Evolutionary conservation across 2,888 invertebrate genomes (phyloP).

Genomic region (Dioctria rufipes): DNA sequence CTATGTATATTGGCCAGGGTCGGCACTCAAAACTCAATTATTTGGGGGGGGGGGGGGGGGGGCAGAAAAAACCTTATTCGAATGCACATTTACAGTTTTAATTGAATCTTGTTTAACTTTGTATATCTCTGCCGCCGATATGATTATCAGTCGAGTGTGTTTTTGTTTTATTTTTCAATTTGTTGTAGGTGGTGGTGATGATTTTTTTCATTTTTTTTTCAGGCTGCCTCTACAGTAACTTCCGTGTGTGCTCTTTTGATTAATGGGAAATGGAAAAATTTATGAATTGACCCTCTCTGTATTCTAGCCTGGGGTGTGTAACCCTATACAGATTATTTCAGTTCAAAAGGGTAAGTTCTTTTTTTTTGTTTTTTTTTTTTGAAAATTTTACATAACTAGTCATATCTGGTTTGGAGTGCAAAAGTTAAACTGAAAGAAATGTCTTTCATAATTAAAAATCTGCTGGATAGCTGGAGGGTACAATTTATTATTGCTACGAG

Average conservation of each 20-base stretch:
- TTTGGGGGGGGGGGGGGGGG: background rate
- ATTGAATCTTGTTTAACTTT: constrained; percentile 48
- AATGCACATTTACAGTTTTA: constrained; percentile 48
- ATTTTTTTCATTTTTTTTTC: no score
- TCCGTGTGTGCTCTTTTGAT: constrained; percentile 22
- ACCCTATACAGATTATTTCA: background rate
- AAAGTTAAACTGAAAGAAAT: background rate
- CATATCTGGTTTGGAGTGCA: constrained; percentile 4
- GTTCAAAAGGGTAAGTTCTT: background rate
- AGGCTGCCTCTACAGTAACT: no score
- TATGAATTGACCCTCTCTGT: constrained; percentile 26
- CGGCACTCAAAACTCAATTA: no score
- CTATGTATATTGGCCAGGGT: no score
- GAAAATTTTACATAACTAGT: background rate
- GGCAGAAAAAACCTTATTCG: constrained; percentile 21
- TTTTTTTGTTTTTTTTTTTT: constrained; percentile 10
- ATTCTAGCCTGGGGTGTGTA: background rate
- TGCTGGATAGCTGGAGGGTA: background rate
- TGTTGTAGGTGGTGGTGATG: background rate
- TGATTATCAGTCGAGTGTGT: constrained; percentile 28
- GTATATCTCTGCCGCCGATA: constrained; percentile 17
- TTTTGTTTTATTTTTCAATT: background rate
- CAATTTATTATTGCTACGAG: no score
- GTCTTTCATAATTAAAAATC: constrained; percentile 2
- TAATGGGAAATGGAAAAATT: constrained; percentile 34